phyloP scores from a whole-genome alignment of 2,888 invertebrate genomes.

The Drosophila algonquin region DNA sequence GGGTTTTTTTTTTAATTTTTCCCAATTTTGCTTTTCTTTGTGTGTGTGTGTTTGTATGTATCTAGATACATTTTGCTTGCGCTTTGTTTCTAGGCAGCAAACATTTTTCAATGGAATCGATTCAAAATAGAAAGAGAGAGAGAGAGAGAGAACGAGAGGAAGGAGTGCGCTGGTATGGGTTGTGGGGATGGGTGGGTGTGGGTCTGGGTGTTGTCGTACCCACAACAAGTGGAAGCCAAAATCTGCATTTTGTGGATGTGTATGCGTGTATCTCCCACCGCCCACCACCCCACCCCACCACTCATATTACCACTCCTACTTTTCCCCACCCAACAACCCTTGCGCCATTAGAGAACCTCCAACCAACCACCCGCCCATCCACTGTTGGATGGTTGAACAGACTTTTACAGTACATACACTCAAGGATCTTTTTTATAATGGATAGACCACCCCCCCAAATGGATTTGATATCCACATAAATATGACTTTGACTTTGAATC shows the following conservation, averaged over 20 bases:
- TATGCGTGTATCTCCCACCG: constrained; percentile 15
- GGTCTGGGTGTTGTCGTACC: not conserved
- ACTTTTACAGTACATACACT: constrained; percentile 22
- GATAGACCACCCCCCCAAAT: too few relatives aligned
- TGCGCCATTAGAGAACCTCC: constrained; percentile 16
- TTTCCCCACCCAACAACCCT: constrained; percentile 16
- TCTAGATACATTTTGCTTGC: constrained; percentile 38
- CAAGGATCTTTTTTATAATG: not conserved
- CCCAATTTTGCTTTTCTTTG: constrained; percentile 28
- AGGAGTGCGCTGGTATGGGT: not conserved
- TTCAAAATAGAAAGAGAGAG: constrained; percentile 10
- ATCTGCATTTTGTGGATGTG: constrained; percentile 36
- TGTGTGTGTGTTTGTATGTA: constrained; percentile 1
- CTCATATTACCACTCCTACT: constrained; percentile 3
- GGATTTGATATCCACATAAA: too few relatives aligned
- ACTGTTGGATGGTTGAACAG: constrained; percentile 29
- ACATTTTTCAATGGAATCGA: constrained; percentile 46
- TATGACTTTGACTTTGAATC: too few relatives aligned
- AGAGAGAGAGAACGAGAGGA: not conserved
- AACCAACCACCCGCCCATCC: not conserved
- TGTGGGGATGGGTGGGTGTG: not conserved
- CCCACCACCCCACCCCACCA: not conserved
- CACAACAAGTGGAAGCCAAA: constrained; percentile 52
- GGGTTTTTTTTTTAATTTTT: constrained; percentile 22
- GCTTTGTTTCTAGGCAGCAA: constrained; percentile 39